Evolutionary conservation across 2,797 vertebrate species (phyloP).

Genomic region (Allobates femoralis): DNA sequence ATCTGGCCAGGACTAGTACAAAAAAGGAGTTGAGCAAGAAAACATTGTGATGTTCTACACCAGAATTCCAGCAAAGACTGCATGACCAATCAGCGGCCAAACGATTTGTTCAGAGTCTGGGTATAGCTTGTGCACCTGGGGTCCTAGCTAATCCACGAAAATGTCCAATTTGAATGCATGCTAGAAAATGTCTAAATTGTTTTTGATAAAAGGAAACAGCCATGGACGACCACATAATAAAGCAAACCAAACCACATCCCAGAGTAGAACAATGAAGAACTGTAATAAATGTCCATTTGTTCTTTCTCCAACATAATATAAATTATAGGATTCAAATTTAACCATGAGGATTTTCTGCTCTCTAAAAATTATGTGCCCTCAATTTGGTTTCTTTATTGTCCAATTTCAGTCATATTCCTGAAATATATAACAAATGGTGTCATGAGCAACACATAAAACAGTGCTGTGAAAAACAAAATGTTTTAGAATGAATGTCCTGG

Average conservation of each 20-base stretch:
- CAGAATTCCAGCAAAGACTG: too few relatives aligned
- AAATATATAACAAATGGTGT: constrained; percentile 41
- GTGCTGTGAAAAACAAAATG: constrained; percentile 39
- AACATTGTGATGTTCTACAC: too few relatives aligned
- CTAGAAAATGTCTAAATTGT: not conserved
- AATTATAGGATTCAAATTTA: constrained; percentile 30
- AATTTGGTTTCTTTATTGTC: constrained; percentile 35
- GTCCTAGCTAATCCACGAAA: not conserved
- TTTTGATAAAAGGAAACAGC: constrained; percentile 17
- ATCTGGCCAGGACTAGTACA: too few relatives aligned
- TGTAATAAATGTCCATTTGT: constrained; percentile 11
- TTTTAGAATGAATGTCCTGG: constrained; percentile 42
- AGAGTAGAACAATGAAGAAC: constrained; percentile 8
- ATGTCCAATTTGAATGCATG: not conserved
- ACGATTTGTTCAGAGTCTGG: not conserved
- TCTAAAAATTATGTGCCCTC: constrained; percentile 19
- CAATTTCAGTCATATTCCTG: constrained; percentile 34
- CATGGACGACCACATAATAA: constrained; percentile 5
- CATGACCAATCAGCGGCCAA: not conserved
- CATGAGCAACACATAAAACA: constrained; percentile 40
- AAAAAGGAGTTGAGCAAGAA: too few relatives aligned
- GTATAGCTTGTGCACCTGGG: not conserved
- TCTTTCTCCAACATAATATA: constrained; percentile 15
- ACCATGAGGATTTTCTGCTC: constrained; percentile 17
- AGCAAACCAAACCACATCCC: constrained; percentile 3